These are phyloP conservation scores for Numenius arquata DNA, from an alignment of 2,113 vertebrate species.

Conservation along the genomic window DNA sequence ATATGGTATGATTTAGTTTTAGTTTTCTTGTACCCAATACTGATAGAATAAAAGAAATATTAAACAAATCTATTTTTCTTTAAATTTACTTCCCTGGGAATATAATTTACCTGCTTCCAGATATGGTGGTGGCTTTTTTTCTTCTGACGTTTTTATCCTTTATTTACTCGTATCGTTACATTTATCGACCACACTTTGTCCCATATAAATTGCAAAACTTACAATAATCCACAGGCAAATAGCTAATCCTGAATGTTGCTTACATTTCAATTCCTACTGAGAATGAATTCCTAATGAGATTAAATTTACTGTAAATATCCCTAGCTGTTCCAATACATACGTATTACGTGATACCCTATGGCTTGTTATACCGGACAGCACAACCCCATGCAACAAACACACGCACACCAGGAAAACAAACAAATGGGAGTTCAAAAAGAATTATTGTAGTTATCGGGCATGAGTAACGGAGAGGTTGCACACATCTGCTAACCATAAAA, in stretches of 20 bases:
- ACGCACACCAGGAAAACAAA: background rate
- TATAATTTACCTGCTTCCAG: background rate
- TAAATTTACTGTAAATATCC: background rate
- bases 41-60: background rate
- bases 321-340: background rate
- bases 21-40: background rate
- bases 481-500: background rate
- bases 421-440: background rate
- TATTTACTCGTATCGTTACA: background rate
- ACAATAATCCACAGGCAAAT: background rate
- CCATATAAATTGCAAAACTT: background rate
- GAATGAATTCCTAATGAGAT: background rate
- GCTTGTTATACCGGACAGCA: background rate
- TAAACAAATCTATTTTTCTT: background rate
- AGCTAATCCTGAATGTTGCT: background rate
- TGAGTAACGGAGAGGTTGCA: background rate
- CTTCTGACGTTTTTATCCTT: background rate
- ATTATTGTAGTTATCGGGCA: background rate
- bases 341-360: background rate
- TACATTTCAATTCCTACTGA: background rate
- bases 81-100: background rate
- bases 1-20: background rate
- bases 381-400: background rate
- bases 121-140: background rate
- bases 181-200: background rate